Percentiles rank a stretch among this genome's conserved stretches.
phyloP scores from a whole-genome alignment of 2,888 invertebrate genomes.

The Leptothorax acervorum region DNA sequence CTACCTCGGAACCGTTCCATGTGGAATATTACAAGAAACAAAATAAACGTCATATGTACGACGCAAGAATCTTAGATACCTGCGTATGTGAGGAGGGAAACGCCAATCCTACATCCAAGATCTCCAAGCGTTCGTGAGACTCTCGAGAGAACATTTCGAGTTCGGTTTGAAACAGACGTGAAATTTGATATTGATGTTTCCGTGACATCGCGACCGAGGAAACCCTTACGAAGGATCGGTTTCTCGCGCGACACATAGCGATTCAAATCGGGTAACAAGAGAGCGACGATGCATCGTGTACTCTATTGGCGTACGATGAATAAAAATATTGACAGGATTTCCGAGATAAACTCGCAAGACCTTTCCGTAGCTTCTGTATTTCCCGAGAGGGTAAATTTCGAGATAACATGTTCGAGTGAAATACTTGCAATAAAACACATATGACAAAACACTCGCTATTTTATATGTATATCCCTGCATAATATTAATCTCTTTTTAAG shows the following conservation, averaged over 20 bases:
- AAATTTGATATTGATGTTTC: slow-evolving; percentile 43
- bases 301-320: slow-evolving; percentile 39
- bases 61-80: slow-evolving; percentile 11
- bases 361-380: slow-evolving; percentile 12
- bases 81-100: neutral
- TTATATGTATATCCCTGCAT: neutral
- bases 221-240: slow-evolving; percentile 18
- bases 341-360: slow-evolving; percentile 29
- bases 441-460: neutral
- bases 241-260: slow-evolving; percentile 15
- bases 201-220: slow-evolving; percentile 25
- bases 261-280: slow-evolving; percentile 49
- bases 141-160: slow-evolving; percentile 47
- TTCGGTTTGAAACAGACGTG: slow-evolving; percentile 39
- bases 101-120: slow-evolving; percentile 29
- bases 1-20: neutral
- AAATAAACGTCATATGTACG: neutral
- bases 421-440: neutral
- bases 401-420: neutral
- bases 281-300: slow-evolving; percentile 33
- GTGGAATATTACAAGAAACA: slow-evolving; percentile 11
- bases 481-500: neutral
- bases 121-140: slow-evolving; percentile 20
- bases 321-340: slow-evolving; percentile 47
- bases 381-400: slow-evolving; percentile 19